Percentiles rank a stretch among this genome's conserved stretches.
Evolutionary conservation across 1,140 invertebrate species (phyloP).

Genomic region (Dendroctonus valens): DNA sequence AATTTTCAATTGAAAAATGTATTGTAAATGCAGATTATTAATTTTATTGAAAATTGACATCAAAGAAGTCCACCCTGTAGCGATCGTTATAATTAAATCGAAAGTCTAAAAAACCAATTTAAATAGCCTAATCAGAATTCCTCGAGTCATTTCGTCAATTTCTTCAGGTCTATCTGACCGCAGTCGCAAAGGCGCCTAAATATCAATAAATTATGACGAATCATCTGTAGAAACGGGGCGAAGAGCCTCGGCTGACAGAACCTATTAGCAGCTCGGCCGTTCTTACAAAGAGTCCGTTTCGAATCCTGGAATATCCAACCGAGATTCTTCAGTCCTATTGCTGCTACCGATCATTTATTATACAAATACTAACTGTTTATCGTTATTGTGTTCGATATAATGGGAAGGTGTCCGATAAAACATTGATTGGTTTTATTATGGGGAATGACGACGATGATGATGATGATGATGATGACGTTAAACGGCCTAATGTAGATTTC

Average conservation of each 20-base stretch:
- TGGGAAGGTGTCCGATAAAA: conserved; percentile 21
- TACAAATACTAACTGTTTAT: conserved; percentile 44
- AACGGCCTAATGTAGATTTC: neutral
- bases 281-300: conserved; percentile 36
- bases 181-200: conserved; percentile 40
- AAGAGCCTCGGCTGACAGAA: conserved; percentile 42
- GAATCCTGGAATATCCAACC: conserved; percentile 36
- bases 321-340: conserved; percentile 32
- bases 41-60: too few relatives aligned
- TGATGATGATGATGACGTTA: conserved; percentile 14
- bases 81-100: too few relatives aligned
- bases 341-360: conserved; percentile 47
- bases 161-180: conserved; percentile 16
- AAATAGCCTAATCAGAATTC: conserved; percentile 27
- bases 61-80: too few relatives aligned
- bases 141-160: conserved; percentile 28
- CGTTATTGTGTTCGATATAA: conserved; percentile 26
- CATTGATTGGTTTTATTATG: conserved; percentile 21
- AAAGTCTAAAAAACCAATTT: conserved; percentile 26
- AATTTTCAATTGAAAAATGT: too few relatives aligned
- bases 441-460: conserved; percentile 8
- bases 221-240: conserved; percentile 29
- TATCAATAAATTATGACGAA: conserved; percentile 44
- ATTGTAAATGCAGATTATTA: too few relatives aligned
- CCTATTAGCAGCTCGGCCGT: conserved; percentile 43